These are phyloP conservation scores for Hemithea aestivaria DNA, from an alignment of 2,888 invertebrate species.

Conservation along the genomic window DNA sequence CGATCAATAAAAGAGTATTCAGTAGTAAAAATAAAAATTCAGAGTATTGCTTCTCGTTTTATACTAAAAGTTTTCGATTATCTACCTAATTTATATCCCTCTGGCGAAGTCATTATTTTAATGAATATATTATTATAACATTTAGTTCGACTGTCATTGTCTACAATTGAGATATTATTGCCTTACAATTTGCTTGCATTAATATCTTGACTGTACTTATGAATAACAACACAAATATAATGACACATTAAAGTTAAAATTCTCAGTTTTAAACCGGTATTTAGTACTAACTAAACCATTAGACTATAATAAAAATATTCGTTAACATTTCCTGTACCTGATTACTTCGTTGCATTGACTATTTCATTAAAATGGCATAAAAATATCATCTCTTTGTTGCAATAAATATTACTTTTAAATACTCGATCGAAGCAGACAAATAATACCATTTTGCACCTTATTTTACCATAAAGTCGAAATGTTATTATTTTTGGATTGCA, in stretches of 20 bases:
- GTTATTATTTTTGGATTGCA: constrained; percentile 6
- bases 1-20: constrained; percentile 63
- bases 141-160: constrained; percentile 31
- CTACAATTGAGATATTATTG: background rate
- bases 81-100: constrained; percentile 73
- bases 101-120: constrained; percentile 61
- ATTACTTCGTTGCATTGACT: constrained; percentile 59
- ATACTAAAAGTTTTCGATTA: constrained; percentile 75
- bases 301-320: constrained; percentile 46
- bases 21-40: constrained; percentile 70
- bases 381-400: constrained; percentile 30
- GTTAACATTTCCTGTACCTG: constrained; percentile 48
- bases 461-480: constrained; percentile 6
- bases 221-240: constrained; percentile 16
- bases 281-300: constrained; percentile 51
- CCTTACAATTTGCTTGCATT: background rate
- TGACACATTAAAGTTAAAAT: constrained; percentile 37
- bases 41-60: constrained; percentile 78
- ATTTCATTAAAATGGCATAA: constrained; percentile 34
- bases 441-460: constrained; percentile 2
- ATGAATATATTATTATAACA: constrained; percentile 28
- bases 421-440: constrained; percentile 37
- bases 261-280: constrained; percentile 40
- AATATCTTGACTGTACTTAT: constrained; percentile 8
- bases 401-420: constrained; percentile 32